Base-by-base conservation (phyloP, 2,888 invertebrate species). In the Griposia aprilina region DNA sequence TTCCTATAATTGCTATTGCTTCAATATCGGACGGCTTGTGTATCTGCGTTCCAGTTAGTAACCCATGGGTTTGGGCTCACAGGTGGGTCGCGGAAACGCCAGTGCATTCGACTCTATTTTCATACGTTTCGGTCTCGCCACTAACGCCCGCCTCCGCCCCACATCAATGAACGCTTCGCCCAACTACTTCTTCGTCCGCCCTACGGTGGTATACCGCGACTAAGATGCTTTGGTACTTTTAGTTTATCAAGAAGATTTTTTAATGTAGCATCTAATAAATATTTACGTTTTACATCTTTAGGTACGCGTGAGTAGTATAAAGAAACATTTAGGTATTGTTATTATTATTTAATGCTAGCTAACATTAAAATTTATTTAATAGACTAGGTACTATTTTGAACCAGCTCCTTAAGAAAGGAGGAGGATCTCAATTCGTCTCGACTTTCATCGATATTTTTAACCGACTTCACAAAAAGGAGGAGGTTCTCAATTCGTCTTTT, bases 161-260 rank as follows among this genome's bases (percentile, higher is more conserved):
- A 94, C 95, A 94, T 95, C 94, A 96, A 95, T 96, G 95, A 93
- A 91, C 91, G 93, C 90, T 90, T 91, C 90, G 93, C 92, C 91
- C 92, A 91, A 92, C 93, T 92, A 93, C 92, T 93, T 91, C 91
- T 89, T 89, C 85, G 90, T 90, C 92, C 93, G 94, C 93, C 93
- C 93, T 93, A 92, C 90, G 91, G 88, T 89, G 52, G 82, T 83
- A 62, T 84, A 84, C 75, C 23, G 55, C 48, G 84, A 84, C 26
- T 57, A 5, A 79, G 5, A 59, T 0, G 15, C 81, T 77, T 94
- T 94, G 93, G 93, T 93, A 90, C 88, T 93, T 90, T 55, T 26
- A 2, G 10, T 74, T 68, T 66, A 36, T 41, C 0, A 4, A 57
- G 0, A 26, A 45, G 5, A 20, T 57, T 30, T 48, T 36, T 15